Base-by-base conservation (phyloP, 1,140 invertebrate species). In the Drosophila insularis region DNA sequence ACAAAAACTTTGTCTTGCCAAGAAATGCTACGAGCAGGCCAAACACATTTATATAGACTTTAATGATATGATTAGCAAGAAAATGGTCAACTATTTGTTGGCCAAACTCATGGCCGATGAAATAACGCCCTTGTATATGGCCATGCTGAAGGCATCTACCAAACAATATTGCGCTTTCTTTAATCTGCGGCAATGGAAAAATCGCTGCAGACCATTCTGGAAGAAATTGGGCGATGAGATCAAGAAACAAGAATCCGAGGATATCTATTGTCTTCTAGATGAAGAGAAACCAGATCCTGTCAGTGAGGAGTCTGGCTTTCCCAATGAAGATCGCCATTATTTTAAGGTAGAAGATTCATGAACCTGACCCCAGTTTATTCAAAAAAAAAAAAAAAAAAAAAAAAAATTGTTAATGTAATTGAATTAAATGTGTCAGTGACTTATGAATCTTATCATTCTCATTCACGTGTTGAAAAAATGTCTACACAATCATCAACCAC, bases 111-210 rank as follows among this genome's bases (percentile, higher is more conserved):
- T 90, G 71, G 89, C 89, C 13, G 89, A 90, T 17, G 80, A 90
- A 58, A 90, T 90, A 11, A 89, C 85, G 0, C 84, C 89, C 0
- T 71, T 80, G 2, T 90, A 89, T 7, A 90, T 90, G 80, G 84
- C 89, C 68, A 89, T 90, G 89, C 23, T 90, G 3, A 90, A 90
- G 78, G 63, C 80, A 0, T 81, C 84, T 0, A 68, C 35, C 0
- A 60, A 60, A 0, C 63, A 66, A 0, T 90, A 85, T 50, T 90
- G 89, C 19, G 89, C 84, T 55, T 90, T 90, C 46, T 90, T 67
- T 40, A 90, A 90, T 40, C 55, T 90, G 6, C 78, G 89, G 0
- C 89, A 90, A 35, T 90, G 89, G 89, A 90, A 90, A 74, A 90
- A 90, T 68, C 72, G 82, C 40, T 90, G 89, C 21, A 71, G 85